These are phyloP conservation scores for Gymnogyps californianus DNA, from an alignment of 2,113 vertebrate genomes.

Conservation along the genomic window DNA sequence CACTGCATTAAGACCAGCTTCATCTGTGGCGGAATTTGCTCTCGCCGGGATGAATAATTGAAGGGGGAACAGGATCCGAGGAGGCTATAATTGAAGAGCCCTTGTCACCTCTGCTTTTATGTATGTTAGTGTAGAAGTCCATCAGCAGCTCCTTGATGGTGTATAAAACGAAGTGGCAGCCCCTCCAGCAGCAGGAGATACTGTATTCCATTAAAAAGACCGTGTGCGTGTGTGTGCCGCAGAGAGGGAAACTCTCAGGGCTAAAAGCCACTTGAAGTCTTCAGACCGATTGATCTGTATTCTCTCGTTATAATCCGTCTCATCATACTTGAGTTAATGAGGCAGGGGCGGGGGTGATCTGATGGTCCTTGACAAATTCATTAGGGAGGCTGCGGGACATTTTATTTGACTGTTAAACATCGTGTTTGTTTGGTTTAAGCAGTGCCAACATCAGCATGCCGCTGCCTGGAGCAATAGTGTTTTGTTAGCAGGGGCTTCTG, in stretches of 20 bases:
- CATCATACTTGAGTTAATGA: slow-evolving; percentile 86
- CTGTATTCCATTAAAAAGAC: slow-evolving; percentile 63
- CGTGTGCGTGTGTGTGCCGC: background rate
- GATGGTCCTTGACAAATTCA: slow-evolving; percentile 82
- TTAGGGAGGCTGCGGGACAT: slow-evolving; percentile 81
- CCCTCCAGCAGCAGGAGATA: slow-evolving; percentile 64
- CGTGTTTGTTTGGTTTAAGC: slow-evolving; percentile 80
- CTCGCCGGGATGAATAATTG: slow-evolving; percentile 79
- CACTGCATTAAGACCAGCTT: slow-evolving; percentile 22
- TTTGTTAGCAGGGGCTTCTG: slow-evolving; percentile 45
- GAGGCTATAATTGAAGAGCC: slow-evolving; percentile 76
- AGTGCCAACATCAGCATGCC: slow-evolving; percentile 70
- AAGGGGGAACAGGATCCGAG: slow-evolving; percentile 63
- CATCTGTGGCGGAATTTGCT: slow-evolving; percentile 61
- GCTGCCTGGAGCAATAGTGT: slow-evolving; percentile 61
- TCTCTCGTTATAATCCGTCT: slow-evolving; percentile 79
- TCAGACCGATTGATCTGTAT: slow-evolving; percentile 79
- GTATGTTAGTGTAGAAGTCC: slow-evolving; percentile 73
- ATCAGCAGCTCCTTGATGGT: slow-evolving; percentile 70
- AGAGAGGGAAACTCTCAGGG: slow-evolving; percentile 68
- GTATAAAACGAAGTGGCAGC: slow-evolving; percentile 63
- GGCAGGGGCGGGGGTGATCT: slow-evolving; percentile 76
- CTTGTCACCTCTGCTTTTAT: slow-evolving; percentile 77
- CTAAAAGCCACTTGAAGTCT: slow-evolving; percentile 79
- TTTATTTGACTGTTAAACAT: slow-evolving; percentile 81